Conservation (phyloP, 2,113 vertebrate species). For the Colossoma macropomum region DNA sequence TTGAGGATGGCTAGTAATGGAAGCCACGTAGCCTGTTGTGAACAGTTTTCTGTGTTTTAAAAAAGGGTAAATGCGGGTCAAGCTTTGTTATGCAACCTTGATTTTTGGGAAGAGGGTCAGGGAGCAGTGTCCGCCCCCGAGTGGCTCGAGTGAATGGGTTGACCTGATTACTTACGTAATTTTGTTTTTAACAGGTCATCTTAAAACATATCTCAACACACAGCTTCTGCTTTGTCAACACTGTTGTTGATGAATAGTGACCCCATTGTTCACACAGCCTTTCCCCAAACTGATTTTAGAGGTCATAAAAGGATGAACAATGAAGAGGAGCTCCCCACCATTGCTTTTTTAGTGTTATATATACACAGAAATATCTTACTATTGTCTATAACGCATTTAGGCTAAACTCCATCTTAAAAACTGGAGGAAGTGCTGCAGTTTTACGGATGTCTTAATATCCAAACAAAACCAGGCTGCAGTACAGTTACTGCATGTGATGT, state of each 20-base stretch:
- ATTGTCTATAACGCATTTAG: too few species aligned
- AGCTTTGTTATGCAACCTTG: constrained; percentile 41
- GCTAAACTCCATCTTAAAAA: too few species aligned
- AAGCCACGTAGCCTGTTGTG: neutral
- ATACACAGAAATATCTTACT: too few species aligned
- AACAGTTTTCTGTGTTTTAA: neutral
- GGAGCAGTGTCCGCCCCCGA: neutral
- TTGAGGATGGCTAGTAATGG: neutral
- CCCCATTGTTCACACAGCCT: neutral
- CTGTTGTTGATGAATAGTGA: neutral
- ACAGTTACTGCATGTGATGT: too few species aligned
- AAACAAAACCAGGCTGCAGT: too few species aligned
- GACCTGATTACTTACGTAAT: neutral
- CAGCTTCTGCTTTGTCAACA: neutral
- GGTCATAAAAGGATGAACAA: too few species aligned
- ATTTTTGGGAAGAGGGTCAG: constrained; percentile 20
- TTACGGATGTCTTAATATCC: too few species aligned
- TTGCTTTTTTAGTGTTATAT: too few species aligned
- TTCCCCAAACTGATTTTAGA: too few species aligned
- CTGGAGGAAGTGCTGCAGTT: too few species aligned
- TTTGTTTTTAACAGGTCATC: neutral
- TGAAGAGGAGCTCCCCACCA: too few species aligned
- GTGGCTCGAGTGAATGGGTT: neutral
- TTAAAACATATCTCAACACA: neutral
- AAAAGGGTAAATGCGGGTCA: neutral